Percentiles rank a stretch among this genome's conserved stretches.
phyloP scores from a whole-genome alignment of 1,140 invertebrate genomes.

The Sesamia nonagrioides region DNA sequence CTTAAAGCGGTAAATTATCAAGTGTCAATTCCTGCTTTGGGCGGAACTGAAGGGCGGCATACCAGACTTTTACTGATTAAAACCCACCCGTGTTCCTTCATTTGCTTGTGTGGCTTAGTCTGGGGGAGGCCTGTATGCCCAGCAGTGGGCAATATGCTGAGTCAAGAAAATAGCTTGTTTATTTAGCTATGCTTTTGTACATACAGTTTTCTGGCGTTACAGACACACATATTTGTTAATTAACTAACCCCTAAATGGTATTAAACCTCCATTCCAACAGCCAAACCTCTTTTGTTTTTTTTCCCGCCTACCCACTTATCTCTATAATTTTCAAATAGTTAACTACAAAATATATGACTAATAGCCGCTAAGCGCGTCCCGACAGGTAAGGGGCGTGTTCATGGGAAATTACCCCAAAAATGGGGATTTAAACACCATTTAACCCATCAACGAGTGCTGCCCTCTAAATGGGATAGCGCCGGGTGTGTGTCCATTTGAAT shows the following conservation, averaged over 20 bases:
- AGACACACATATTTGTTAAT: neutral
- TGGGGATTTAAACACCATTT: slow-evolving; percentile 65
- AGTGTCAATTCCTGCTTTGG: too few relatives aligned
- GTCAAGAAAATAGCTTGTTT: too few relatives aligned
- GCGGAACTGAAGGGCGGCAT: too few relatives aligned
- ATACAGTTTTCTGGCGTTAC: neutral
- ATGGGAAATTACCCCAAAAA: slow-evolving; percentile 58
- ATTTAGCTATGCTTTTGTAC: too few relatives aligned
- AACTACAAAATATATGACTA: slow-evolving; percentile 29
- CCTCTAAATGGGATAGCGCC: slow-evolving; percentile 56
- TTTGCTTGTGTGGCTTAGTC: too few relatives aligned
- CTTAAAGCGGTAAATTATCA: too few relatives aligned
- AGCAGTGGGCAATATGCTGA: too few relatives aligned
- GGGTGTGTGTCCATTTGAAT: slow-evolving; percentile 59
- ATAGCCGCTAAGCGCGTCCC: slow-evolving; percentile 33
- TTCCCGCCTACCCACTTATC: slow-evolving; percentile 24
- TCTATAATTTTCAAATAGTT: slow-evolving; percentile 45
- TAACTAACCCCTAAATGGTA: neutral
- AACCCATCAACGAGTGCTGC: slow-evolving; percentile 58
- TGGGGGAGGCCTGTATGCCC: too few relatives aligned
- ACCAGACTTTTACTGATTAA: too few relatives aligned
- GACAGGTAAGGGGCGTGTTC: slow-evolving; percentile 52
- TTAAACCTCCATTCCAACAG: neutral
- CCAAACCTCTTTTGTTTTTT: neutral
- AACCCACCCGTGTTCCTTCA: too few relatives aligned